These are phyloP conservation scores for Nephrotoma appendiculata DNA, from an alignment of 2,888 invertebrate species.

Conservation along the genomic window DNA sequence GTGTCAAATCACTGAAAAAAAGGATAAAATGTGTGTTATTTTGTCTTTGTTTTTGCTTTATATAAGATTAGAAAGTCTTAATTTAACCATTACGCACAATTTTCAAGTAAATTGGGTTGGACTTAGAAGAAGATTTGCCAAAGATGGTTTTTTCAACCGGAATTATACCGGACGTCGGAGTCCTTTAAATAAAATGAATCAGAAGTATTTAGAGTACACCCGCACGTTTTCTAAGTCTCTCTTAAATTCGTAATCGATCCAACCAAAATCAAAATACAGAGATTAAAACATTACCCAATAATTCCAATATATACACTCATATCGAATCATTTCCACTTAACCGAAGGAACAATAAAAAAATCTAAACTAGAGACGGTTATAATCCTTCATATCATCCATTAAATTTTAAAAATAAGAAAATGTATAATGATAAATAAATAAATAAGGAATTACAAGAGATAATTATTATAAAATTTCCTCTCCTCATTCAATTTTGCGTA, in stretches of 20 bases:
- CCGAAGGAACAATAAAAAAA: neutral
- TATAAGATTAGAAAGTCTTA: no score
- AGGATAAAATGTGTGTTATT: no score
- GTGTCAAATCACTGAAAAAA: no score
- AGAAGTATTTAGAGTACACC: no score
- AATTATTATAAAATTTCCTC: neutral
- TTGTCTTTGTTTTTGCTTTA: no score
- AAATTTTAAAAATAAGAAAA: neutral
- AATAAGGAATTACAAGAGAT: constrained; percentile 3
- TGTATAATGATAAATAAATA: neutral
- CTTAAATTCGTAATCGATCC: neutral
- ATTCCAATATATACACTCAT: neutral
- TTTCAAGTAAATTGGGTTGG: no score
- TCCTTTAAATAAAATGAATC: no score
- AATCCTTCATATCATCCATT: neutral
- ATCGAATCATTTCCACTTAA: neutral
- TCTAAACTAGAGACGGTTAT: neutral
- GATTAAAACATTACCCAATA: neutral
- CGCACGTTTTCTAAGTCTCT: no score
- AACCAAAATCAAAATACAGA: neutral
- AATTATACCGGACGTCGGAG: no score
- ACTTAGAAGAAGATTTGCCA: no score
- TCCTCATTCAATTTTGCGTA: constrained; percentile 4
- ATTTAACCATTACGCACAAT: no score
- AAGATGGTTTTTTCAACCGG: no score